Percentiles rank a stretch among this genome's conserved stretches.
Conservation (phyloP, 2,888 invertebrate species). For the Plutella xylostella region DNA sequence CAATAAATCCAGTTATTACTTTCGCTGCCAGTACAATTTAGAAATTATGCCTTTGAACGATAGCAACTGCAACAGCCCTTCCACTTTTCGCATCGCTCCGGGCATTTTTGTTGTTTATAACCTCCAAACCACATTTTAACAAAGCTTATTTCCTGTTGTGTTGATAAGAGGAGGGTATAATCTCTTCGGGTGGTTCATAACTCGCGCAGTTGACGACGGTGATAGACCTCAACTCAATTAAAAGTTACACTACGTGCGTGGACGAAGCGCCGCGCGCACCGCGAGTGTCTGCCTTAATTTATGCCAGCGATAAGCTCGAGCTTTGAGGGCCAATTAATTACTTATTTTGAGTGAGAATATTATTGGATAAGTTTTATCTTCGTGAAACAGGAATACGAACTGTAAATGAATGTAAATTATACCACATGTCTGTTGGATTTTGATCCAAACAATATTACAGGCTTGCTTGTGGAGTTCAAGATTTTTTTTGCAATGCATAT, state of each 20-base stretch:
- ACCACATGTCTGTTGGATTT: no score
- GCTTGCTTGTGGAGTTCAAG: no score
- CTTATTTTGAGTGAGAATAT: constrained; percentile 48
- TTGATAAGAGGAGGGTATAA: constrained; percentile 28
- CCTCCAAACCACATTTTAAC: constrained; percentile 5
- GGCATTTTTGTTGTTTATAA: not conserved
- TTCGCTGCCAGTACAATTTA: not conserved
- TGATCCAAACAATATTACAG: no score
- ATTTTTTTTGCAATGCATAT: no score
- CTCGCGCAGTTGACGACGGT: constrained; percentile 55
- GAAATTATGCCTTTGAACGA: not conserved
- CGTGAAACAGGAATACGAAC: no score
- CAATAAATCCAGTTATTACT: not conserved
- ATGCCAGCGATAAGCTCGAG: constrained; percentile 59
- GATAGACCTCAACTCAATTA: constrained; percentile 68
- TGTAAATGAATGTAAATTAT: no score
- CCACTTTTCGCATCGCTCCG: not conserved
- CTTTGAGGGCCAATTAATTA: constrained; percentile 65
- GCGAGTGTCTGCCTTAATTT: constrained; percentile 56
- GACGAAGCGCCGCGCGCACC: constrained; percentile 36
- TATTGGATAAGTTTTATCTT: not conserved
- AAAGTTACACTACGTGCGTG: constrained; percentile 69
- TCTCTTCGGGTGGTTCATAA: constrained; percentile 45
- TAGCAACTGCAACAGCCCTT: no score
- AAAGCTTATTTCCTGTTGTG: constrained; percentile 12